Evolutionary conservation across 1,140 invertebrate genomes (phyloP).

Genomic region (Drosophila setifemur): DNA sequence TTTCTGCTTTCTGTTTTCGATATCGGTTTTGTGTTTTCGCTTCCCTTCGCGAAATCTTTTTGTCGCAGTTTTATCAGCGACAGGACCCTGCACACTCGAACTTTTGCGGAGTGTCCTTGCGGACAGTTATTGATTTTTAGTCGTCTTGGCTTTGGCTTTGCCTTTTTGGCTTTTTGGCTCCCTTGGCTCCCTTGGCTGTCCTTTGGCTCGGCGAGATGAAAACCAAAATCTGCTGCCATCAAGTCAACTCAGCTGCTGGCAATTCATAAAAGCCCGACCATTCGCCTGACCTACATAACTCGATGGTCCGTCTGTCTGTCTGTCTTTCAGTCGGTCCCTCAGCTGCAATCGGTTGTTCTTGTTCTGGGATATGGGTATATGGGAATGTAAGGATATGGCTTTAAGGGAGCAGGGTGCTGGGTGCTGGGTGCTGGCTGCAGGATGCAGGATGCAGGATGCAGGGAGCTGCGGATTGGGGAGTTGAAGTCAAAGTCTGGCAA

Average conservation of each 20-base stretch:
- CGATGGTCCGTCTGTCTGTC: conserved; percentile 42
- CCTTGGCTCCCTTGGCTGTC: too few species aligned
- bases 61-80: conserved; percentile 75
- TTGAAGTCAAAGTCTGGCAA: conserved; percentile 27
- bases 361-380: too few species aligned
- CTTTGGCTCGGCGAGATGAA: conserved; percentile 64
- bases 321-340: too few species aligned
- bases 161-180: too few species aligned
- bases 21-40: conserved; percentile 12
- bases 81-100: neutral
- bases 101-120: conserved; percentile 50
- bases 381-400: neutral
- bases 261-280: conserved; percentile 67
- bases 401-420: neutral
- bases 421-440: neutral
- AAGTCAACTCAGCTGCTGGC: conserved; percentile 67
- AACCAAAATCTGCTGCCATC: conserved; percentile 68
- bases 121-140: conserved; percentile 74
- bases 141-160: conserved; percentile 40
- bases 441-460: neutral
- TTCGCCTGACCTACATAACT: conserved; percentile 66
- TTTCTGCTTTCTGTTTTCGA: conserved; percentile 6
- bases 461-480: conserved; percentile 3
- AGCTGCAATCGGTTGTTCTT: conserved; percentile 30
- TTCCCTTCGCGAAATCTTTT: conserved; percentile 59